These are phyloP conservation scores for Caradrina clavipalpis DNA, from an alignment of 2,888 invertebrate species.

Conservation along the genomic window DNA sequence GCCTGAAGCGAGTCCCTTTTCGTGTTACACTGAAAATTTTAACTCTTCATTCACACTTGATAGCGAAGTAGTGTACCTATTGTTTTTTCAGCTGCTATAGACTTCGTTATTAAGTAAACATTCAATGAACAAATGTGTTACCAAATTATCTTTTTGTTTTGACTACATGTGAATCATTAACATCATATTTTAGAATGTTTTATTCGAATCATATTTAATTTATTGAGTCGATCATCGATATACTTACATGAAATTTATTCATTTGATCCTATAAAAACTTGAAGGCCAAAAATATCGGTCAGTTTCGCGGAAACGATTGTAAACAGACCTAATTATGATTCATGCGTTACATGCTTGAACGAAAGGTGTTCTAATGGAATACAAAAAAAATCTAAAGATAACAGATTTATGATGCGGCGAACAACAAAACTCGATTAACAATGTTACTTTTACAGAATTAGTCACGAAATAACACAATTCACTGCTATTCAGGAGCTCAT, in stretches of 20 bases:
- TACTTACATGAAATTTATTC: not conserved
- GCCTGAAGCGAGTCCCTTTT: constrained; percentile 26
- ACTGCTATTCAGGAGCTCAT: too few relatives aligned
- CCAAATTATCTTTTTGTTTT: not conserved
- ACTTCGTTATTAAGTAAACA: constrained; percentile 12
- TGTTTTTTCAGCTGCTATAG: constrained; percentile 22
- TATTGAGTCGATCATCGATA: not conserved
- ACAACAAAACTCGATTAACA: too few relatives aligned
- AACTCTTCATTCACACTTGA: not conserved
- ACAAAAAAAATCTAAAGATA: not conserved
- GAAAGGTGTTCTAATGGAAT: constrained; percentile 14
- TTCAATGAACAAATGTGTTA: constrained; percentile 4
- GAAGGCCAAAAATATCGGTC: not conserved
- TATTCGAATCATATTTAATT: not conserved
- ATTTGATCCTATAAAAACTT: not conserved
- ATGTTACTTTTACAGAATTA: too few relatives aligned
- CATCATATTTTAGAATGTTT: not conserved
- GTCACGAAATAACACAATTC: too few relatives aligned
- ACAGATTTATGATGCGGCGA: not conserved
- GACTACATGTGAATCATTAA: not conserved
- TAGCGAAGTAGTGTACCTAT: not conserved
- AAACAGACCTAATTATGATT: constrained; percentile 10
- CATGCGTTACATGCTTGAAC: not conserved
- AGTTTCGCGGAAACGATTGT: not conserved
- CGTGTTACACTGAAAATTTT: constrained; percentile 13